Evolutionary conservation across 2,888 invertebrate genomes (phyloP).

Genomic region (Drosophila helvetica): DNA sequence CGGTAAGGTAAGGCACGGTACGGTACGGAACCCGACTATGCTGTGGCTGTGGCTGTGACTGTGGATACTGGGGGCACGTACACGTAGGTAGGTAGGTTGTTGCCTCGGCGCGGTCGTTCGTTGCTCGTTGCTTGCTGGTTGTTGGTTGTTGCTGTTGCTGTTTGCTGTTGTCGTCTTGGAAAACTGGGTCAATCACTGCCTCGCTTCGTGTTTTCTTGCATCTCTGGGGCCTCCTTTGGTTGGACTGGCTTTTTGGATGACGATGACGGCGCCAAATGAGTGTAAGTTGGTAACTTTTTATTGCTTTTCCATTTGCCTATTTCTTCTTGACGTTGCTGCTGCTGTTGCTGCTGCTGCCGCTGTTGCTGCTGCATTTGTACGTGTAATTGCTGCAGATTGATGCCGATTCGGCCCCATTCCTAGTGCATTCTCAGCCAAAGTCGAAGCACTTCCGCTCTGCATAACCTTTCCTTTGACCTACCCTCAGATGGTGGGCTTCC

Average conservation of each 20-base stretch:
- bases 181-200: constrained; percentile 83
- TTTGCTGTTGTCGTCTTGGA: constrained; percentile 78
- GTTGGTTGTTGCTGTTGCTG: constrained; percentile 1
- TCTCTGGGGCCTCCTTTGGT: constrained; percentile 60
- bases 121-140: not conserved
- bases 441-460: constrained; percentile 54
- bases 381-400: not conserved
- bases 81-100: constrained; percentile 66
- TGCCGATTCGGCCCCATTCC: constrained; percentile 19
- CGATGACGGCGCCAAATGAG: constrained; percentile 63
- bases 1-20: not conserved
- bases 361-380: not conserved
- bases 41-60: constrained; percentile 11
- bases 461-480: constrained; percentile 62
- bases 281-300: constrained; percentile 70
- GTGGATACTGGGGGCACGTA: constrained; percentile 13
- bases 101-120: constrained; percentile 31
- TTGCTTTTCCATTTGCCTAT: constrained; percentile 70
- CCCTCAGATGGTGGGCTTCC: not conserved
- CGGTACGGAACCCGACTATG: not conserved
- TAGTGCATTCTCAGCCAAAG: constrained; percentile 32
- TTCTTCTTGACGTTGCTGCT: constrained; percentile 34
- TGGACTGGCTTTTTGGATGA: constrained; percentile 70
- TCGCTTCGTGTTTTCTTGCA: constrained; percentile 64
- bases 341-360: not conserved